Evolutionary conservation across 2,113 vertebrate species (phyloP).

Genomic region (Boleophthalmus pectinirostris): DNA sequence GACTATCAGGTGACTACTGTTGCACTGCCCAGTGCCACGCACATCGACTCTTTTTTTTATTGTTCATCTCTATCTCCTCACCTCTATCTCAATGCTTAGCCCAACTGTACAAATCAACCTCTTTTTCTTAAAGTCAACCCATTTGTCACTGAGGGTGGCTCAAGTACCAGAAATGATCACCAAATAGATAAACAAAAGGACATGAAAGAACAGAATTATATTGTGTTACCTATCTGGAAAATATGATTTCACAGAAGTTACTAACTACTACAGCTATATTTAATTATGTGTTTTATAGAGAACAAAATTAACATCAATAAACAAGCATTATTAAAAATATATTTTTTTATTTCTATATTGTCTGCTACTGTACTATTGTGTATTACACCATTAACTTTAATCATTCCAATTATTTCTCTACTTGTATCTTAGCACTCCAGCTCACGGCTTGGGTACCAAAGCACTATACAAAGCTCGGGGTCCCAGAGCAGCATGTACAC

Average conservation of each 20-base stretch:
- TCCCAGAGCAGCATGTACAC: slow-evolving; percentile 94
- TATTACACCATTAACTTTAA: no score
- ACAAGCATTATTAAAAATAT: background rate
- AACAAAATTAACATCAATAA: background rate
- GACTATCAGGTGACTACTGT: slow-evolving; percentile 90
- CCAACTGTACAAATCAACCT: no score
- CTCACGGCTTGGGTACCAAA: slow-evolving; percentile 97
- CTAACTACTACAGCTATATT: background rate
- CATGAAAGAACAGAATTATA: no score
- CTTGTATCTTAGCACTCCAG: slow-evolving; percentile 84
- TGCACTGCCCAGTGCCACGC: background rate
- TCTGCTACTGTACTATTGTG: no score
- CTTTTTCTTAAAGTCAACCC: background rate
- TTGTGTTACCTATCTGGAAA: no score
- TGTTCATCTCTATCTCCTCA: no score
- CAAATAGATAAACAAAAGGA: background rate
- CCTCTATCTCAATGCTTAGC: no score
- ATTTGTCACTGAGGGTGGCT: background rate
- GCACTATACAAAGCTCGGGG: slow-evolving; percentile 92
- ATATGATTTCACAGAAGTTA: background rate
- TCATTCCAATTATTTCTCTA: slow-evolving; percentile 2
- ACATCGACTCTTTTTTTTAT: no score
- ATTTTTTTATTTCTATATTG: background rate
- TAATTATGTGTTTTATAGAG: background rate
- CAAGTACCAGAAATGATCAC: background rate